Base-by-base conservation (phyloP, 2,113 vertebrate genomes). In the Mirounga angustirostris region DNA sequence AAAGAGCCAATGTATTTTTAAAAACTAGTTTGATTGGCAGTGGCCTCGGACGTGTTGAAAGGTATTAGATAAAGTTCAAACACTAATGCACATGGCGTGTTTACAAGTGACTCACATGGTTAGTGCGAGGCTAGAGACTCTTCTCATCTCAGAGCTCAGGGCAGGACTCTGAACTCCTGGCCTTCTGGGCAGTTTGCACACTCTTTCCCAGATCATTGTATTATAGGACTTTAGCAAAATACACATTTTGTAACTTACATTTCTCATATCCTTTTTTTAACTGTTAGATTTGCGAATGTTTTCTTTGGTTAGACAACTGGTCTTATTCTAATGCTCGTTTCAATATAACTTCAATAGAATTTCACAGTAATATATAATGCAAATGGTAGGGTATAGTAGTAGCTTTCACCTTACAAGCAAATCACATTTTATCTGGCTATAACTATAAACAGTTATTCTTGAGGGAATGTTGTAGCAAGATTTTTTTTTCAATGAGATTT, bases 391-490 rank as follows among this genome's bases (percentile, higher is more conserved):
- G 28, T 58, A 87, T 50, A 95, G 63, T 80, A 78, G 89, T 63
- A 90, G 69, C 87, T 92, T 95, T 96, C 43, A 93, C 90, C 86
- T 96, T 78, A 74, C 13, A 58, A 83, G 83, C 33, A 96, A 97
- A 96, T 92, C 92, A 54, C 96, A 97, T 97, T 98, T 95, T 96
- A 90, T 95, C 83, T 96, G 87, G 46, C 52, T 92, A 43, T 95
- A 95, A 94, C 89, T 98, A 78, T 96, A 89, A 94, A 80, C 95
- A 65, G 33, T 95, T 92, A 87, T 96, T 95, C 80, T 94, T n/a
- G 13, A 96, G 92, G 63, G 92, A 96, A 87, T 71, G 59, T 43
- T 46, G 30, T 40, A 91, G 89, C 56, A 92, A 96, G 67, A 54
- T 36, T 52, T 40, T 71, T 40, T 26, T 30, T 67, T 11, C 52